These are phyloP conservation scores for Mormyrus proboscirostris DNA, from an alignment of 2,797 vertebrate species.

Conservation along the genomic window DNA sequence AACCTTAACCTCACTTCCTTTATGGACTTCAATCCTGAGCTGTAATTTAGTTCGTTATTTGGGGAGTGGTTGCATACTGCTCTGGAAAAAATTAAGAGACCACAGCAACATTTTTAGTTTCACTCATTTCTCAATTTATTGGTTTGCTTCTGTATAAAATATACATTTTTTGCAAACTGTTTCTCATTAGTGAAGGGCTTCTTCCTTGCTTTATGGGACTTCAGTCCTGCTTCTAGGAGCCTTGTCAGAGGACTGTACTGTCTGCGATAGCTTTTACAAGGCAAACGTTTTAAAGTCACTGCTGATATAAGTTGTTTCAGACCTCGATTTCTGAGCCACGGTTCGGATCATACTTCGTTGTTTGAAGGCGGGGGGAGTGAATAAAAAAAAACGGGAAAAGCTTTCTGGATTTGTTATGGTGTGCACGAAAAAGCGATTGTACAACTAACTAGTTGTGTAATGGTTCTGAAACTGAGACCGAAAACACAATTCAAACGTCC, in stretches of 20 bases:
- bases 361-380: not conserved
- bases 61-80: not conserved
- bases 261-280: too few species aligned
- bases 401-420: not conserved
- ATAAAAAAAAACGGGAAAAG: not conserved
- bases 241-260: too few species aligned
- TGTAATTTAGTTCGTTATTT: not conserved
- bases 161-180: not conserved
- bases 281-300: not conserved
- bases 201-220: not conserved
- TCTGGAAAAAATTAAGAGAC: not conserved
- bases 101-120: not conserved
- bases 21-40: not conserved
- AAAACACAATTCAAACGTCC: not conserved
- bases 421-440: not conserved
- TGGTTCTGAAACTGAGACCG: not conserved
- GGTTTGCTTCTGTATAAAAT: not conserved
- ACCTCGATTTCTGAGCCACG: not conserved
- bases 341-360: not conserved
- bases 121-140: not conserved
- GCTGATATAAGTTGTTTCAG: too few species aligned
- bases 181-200: not conserved
- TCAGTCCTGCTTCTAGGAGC: not conserved
- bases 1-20: not conserved
- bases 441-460: not conserved